Evolutionary conservation across 1,140 invertebrate genomes (phyloP), one percentile per base, ranked within the genome.

Genomic region (Drosophila pectinifera): DNA sequence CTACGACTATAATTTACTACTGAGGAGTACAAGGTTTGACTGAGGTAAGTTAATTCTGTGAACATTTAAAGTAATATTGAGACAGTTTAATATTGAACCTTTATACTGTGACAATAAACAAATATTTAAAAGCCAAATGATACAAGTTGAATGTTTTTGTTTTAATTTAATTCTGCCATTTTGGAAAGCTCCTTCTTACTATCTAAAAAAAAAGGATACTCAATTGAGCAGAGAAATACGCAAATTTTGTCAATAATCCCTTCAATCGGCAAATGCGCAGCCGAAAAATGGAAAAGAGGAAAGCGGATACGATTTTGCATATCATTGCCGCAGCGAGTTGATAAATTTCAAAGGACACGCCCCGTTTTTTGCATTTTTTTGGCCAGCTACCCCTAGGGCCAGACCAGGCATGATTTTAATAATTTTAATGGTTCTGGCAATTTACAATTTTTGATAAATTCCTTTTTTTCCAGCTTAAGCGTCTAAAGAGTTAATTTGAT

Each of bases 391-490:
- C 56, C 65, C 51, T 51, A 26, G 34, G 28, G 13, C 48, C 28
- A 46, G 54, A 41, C 48, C 73, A 18, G 48, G 73, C 65, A 88
- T 89, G 84, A 89, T 89, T 89, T 84, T 89, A 89, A 89, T 89
- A 89, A 89, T 89, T 89, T 89, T 89, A 89, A 89, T 89, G 84
- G 84, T 89, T 89, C 80, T 78, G 80, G 77, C 84, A 83, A 89
- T 89, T 89, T 89, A 89, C 84, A 80, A 83, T 84, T 89, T 86
- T 88, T 88, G 84, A 89, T 89, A 84, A 89, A 89, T 89, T 84
- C 53, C 36, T 89, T 88, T 89, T 82, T 86, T 81, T 54, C 7
- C 78, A 67, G 82, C 84, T 89, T 84, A 84, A 89, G 73, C 80
- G 73, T 81, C 59, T 81, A 88, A 89, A 89, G 84, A 89, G 84